Base-by-base conservation (phyloP, 1,140 invertebrate species). In the Pemphigus obesinymphae region DNA sequence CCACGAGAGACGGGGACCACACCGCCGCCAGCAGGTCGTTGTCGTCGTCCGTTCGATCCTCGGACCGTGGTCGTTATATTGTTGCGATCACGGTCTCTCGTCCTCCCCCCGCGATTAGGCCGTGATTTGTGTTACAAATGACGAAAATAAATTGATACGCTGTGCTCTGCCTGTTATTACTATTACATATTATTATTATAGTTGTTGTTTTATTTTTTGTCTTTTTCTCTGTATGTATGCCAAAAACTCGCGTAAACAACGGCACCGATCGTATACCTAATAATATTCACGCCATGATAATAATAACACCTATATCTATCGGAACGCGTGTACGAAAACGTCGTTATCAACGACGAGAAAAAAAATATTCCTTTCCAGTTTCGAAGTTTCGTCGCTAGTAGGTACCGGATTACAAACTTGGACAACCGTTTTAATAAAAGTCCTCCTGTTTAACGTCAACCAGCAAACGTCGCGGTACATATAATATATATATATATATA, bases 361-460 rank as follows among this genome's bases (percentile, higher is more conserved):
- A n/a, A n/a, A n/a, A n/a, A n/a, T n/a, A 58, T 58, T 58, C 53
- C 53, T 26, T 26, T 58, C 11, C n/a, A n/a, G 53, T 61, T 26
- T 31, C 26, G 26, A n/a, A n/a, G n/a, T 20, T 26, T 7, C 6
- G 26, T 15, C 26, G 55, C 58, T n/a, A n/a, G n/a, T n/a, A n/a
- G n/a, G n/a, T n/a, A n/a, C n/a, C n/a, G n/a, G n/a, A n/a, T n/a
- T n/a, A n/a, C n/a, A n/a, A n/a, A n/a, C n/a, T n/a, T n/a, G 29
- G 58, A 61, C 15, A 26, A 20, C 15, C 29, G 58, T 37, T 43
- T 5, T 26, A 40, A 8, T 26, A 29, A 45, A 78, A 26, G 34
- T 58, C 20, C 37, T 78, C 34, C 55, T 78, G 50, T 29, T 78
- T 31, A 61, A 58, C 75, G n/a, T 61, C 53, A 78, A 40, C n/a